Base-by-base conservation (phyloP, 2,797 vertebrate genomes). In the Corythornis leucogaster region DNA sequence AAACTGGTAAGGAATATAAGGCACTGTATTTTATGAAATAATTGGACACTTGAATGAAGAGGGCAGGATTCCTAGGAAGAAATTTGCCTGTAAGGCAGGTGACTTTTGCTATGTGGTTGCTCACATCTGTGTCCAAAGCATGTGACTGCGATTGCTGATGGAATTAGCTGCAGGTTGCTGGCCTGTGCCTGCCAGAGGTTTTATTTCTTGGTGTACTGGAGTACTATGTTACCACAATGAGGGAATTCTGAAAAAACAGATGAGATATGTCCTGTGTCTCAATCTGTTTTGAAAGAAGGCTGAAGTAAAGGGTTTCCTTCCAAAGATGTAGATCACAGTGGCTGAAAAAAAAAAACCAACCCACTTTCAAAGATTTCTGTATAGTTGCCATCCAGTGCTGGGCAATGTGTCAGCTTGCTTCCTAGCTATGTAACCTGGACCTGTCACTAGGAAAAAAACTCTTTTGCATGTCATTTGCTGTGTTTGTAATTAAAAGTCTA, bases 251-350 rank as follows among this genome's bases (percentile, higher is more conserved):
- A 70, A 62, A 67, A 84, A 69, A 20, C 4, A 61, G 57, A 19
- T 54, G 35, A 88, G 61, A 22, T 0, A 0, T 85, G n/a, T 42
- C 26, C 12, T 25, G 25, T 61, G 68, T 53, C 67, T 94, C 1
- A 1, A 21, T 74, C 22, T 59, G 31, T 86, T 92, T 74, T 74
- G 46, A 64, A 76, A 53, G 45, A 85, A 53, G 64, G 33, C 28
- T 74, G 24, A 70, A 87, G 62, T 54, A 75, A 88, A 93, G 71
- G 45, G 38, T 42, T 78, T 86, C 33, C 40, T 79, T 94, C 45
- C 30, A 79, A 79, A 84, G 82, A 46, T 30, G 11, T 6, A 0
- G 59, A 74, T 74, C 57, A 31, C 25, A 22, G 40, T 53, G 9
- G n/a, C 61, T 50, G 18, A 53, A 53, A 53, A 31, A 88, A 31